Percentiles rank a stretch among this genome's conserved stretches.
These are phyloP conservation scores for Tigriopus japonicus DNA, from an alignment of 1,140 invertebrate species.

Conservation along the genomic window DNA sequence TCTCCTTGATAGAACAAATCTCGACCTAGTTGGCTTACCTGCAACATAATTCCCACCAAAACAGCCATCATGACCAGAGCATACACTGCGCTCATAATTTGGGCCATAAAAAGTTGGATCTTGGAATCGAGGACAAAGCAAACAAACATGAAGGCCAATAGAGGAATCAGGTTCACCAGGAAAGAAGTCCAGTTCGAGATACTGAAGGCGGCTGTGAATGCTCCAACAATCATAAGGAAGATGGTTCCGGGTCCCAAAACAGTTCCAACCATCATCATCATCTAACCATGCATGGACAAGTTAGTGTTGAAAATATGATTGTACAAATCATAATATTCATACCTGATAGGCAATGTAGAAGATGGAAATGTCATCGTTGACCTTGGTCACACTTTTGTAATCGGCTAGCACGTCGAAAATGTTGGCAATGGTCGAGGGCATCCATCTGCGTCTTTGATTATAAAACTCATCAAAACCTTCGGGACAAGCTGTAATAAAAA, in stretches of 20 bases:
- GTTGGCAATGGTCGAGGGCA: slow-evolving; percentile 44
- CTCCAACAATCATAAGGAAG: slow-evolving; percentile 40
- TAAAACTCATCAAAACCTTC: slow-evolving; percentile 43
- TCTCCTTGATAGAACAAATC: too few species aligned
- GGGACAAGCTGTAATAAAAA: slow-evolving; percentile 37
- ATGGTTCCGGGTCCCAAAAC: slow-evolving; percentile 42
- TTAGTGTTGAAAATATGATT: too few species aligned
- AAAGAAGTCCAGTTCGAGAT: slow-evolving; percentile 31
- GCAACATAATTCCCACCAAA: slow-evolving; percentile 62
- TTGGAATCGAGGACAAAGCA: slow-evolving; percentile 30
- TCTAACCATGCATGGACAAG: slow-evolving; percentile 19
- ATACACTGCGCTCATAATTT: slow-evolving; percentile 32
- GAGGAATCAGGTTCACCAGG: slow-evolving; percentile 28
- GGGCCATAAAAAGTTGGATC: slow-evolving; percentile 31
- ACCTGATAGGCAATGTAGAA: slow-evolving; percentile 32
- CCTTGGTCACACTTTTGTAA: slow-evolving; percentile 30
- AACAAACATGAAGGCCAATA: slow-evolving; percentile 28
- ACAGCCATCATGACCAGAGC: slow-evolving; percentile 44
- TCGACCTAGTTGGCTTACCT: slow-evolving; percentile 31
- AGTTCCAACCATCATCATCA: slow-evolving; percentile 33
- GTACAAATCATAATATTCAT: too few species aligned
- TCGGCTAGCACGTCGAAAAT: slow-evolving; percentile 39
- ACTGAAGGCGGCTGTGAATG: slow-evolving; percentile 34
- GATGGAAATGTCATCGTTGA: slow-evolving; percentile 37
- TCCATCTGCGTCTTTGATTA: slow-evolving; percentile 41